Percentiles rank a stretch among this genome's conserved stretches.
Evolutionary conservation across 1,140 invertebrate species (phyloP).

Genomic region (Drosophila nigromelanica): DNA sequence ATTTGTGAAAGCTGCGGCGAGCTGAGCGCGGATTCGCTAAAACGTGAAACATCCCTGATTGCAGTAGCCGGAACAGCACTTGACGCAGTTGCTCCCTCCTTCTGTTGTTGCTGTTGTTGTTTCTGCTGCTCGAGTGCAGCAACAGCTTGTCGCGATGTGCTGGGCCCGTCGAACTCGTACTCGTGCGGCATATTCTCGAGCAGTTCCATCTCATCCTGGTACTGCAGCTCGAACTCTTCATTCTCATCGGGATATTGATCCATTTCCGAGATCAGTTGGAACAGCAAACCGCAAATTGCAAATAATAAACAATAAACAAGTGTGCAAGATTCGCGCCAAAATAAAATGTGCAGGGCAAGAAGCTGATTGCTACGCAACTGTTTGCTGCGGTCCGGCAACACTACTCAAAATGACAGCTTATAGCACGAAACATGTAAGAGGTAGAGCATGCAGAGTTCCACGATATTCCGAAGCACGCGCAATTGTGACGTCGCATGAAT

Average conservation of each 20-base stretch:
- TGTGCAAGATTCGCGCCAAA: constrained; percentile 39
- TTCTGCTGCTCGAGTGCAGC: constrained; percentile 11
- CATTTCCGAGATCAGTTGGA: constrained; percentile 32
- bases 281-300: not conserved
- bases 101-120: constrained; percentile 10
- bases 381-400: constrained; percentile 7
- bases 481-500: not conserved
- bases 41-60: constrained; percentile 30
- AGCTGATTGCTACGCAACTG: constrained; percentile 14
- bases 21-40: constrained; percentile 39
- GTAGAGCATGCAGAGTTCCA: not conserved
- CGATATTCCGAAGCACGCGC: too few relatives aligned
- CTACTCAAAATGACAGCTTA: not conserved
- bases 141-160: constrained; percentile 62
- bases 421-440: not conserved
- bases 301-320: constrained; percentile 38
- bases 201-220: constrained; percentile 89
- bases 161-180: constrained; percentile 84
- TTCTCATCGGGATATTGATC: constrained; percentile 89
- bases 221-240: constrained; percentile 90
- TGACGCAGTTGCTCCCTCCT: constrained; percentile 6
- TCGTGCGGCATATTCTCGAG: constrained; percentile 84
- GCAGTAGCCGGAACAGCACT: constrained; percentile 16
- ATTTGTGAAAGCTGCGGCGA: constrained; percentile 80
- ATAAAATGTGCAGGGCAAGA: not conserved